These are phyloP conservation scores for Wasmannia auropunctata DNA, from an alignment of 1,140 invertebrate species.

Conservation along the genomic window DNA sequence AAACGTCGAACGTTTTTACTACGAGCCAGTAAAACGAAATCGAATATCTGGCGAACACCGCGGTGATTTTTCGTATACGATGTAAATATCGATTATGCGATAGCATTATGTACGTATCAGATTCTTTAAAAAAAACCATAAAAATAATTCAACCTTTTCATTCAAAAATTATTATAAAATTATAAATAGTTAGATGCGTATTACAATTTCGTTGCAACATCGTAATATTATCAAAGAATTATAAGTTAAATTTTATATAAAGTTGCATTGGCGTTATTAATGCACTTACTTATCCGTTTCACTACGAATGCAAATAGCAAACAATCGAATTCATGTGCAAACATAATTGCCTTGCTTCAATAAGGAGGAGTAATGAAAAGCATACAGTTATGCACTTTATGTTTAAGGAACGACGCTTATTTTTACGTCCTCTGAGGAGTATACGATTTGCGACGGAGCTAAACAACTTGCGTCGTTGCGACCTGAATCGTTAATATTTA, in stretches of 20 bases:
- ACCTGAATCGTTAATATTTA: slow-evolving; percentile 40
- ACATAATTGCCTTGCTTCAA: background rate
- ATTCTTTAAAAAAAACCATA: too few species aligned
- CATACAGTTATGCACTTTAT: background rate
- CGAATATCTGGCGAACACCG: slow-evolving; percentile 6
- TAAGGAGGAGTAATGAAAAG: background rate
- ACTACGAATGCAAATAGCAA: background rate
- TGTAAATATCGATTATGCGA: background rate
- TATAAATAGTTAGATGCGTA: too few species aligned
- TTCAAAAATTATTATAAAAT: too few species aligned
- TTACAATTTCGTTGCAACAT: background rate
- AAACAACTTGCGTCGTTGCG: background rate
- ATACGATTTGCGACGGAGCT: background rate
- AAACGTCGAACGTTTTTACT: slow-evolving; percentile 11
- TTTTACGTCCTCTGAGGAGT: background rate
- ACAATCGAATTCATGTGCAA: background rate
- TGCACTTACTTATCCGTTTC: background rate
- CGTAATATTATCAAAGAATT: background rate
- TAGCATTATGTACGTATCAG: too few species aligned
- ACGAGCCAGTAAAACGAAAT: slow-evolving; percentile 24
- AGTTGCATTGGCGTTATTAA: background rate
- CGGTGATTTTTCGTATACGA: slow-evolving; percentile 14
- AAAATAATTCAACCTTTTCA: too few species aligned
- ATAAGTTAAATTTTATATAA: background rate
- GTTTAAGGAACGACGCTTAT: background rate